Conservation (phyloP, 2,113 vertebrate genomes). For the Bucco capensis region DNA sequence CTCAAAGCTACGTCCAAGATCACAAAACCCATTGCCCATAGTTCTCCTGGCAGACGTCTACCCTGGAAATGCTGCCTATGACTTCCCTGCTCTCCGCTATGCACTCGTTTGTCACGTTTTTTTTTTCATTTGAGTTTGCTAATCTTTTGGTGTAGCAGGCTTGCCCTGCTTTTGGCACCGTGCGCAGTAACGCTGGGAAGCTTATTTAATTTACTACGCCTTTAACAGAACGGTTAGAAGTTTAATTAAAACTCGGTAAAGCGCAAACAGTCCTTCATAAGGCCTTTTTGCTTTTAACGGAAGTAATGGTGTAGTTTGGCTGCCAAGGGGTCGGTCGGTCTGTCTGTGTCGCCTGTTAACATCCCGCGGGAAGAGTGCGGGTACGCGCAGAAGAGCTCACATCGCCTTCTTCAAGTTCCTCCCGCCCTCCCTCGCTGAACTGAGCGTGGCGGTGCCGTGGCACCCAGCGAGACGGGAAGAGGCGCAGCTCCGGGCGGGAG, state of each 20-base stretch:
- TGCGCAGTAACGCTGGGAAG: fast-evolving
- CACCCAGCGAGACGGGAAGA: background rate
- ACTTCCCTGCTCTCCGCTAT: fast-evolving
- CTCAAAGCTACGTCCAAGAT: too few species aligned
- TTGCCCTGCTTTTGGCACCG: background rate
- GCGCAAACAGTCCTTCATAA: background rate
- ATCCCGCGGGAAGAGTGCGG: background rate
- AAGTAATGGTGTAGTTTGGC: fast-evolving
- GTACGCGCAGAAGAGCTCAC: too few species aligned
- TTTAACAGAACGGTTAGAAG: background rate
- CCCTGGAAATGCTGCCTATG: fast-evolving
- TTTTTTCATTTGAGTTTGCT: background rate
- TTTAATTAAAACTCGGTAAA: background rate
- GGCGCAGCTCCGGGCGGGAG: background rate
- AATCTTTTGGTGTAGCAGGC: background rate
- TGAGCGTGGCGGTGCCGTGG: too few species aligned
- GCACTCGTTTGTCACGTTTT: fast-evolving
- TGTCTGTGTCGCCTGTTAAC: fast-evolving
- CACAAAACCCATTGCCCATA: fast-evolving
- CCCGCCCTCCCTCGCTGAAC: too few species aligned
- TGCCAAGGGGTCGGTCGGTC: background rate
- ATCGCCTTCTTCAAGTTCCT: too few species aligned
- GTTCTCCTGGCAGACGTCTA: background rate
- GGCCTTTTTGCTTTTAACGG: fast-evolving
- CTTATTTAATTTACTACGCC: background rate